These are phyloP conservation scores for Chrysogorgia sp. DNA, from an alignment of 92 coral and sea anemone species.

Conservation along the genomic window DNA sequence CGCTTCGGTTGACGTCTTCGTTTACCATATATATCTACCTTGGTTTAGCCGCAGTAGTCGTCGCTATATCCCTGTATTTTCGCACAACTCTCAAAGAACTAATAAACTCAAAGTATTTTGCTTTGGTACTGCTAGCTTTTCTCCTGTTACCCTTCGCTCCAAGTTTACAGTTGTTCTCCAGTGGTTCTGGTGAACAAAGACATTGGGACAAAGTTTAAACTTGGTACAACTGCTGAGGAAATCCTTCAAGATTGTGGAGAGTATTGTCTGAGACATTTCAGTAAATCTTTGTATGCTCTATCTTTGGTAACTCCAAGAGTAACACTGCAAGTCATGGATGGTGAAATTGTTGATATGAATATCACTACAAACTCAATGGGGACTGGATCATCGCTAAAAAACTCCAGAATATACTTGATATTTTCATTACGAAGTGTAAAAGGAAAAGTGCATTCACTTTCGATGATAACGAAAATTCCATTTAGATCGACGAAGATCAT, in stretches of 20 bases:
- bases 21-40: background rate
- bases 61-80: constrained; percentile 4
- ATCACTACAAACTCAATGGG: constrained; percentile 71
- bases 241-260: constrained; percentile 79
- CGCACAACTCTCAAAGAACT: constrained; percentile 1
- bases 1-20: background rate
- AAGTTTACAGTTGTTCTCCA: constrained; percentile 92
- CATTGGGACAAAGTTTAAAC: constrained; percentile 81
- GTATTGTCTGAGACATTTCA: constrained; percentile 73
- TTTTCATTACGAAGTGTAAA: constrained; percentile 88
- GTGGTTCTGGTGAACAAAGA: constrained; percentile 83
- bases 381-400: constrained; percentile 71
- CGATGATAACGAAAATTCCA: constrained; percentile 82
- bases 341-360: constrained; percentile 79
- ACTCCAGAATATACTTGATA: constrained; percentile 72
- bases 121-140: constrained; percentile 44
- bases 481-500: constrained; percentile 73
- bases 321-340: constrained; percentile 65
- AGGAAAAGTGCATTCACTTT: constrained; percentile 79
- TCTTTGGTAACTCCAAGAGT: constrained; percentile 86
- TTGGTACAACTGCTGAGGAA: constrained; percentile 75
- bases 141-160: constrained; percentile 82
- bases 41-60: background rate
- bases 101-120: constrained; percentile 2
- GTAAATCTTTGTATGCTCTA: constrained; percentile 74